Conservation (phyloP, 2,113 vertebrate species). For the Picathartes gymnocephalus region DNA sequence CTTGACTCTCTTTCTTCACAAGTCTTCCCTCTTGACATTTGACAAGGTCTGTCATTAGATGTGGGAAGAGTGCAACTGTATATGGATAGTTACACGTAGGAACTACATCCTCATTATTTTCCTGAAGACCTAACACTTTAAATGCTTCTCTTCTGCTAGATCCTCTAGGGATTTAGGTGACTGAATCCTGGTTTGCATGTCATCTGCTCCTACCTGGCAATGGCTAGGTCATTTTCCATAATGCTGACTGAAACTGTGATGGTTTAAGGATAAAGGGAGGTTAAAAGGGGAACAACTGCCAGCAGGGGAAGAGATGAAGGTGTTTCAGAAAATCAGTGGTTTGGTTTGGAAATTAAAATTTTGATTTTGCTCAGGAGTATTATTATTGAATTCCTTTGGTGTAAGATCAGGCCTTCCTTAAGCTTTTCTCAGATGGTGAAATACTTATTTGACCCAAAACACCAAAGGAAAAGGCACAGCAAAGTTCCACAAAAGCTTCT, state of each 20-base stretch:
- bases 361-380: constrained; percentile 24
- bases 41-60: not conserved
- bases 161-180: not conserved
- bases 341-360: constrained; percentile 22
- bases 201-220: not conserved
- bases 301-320: not conserved
- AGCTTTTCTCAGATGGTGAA: not conserved
- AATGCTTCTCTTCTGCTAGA: not conserved
- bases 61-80: not conserved
- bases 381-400: constrained; percentile 23
- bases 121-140: not conserved
- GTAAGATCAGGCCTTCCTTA: not conserved
- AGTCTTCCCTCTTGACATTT: not conserved
- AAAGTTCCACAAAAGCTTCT: not conserved
- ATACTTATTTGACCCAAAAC: not conserved
- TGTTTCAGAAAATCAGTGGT: constrained; percentile 13
- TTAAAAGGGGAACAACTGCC: not conserved
- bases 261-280: not conserved
- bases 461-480: not conserved
- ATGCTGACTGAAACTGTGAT: not conserved
- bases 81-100: not conserved
- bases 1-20: not conserved
- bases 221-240: not conserved
- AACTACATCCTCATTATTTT: not conserved
- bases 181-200: not conserved